phyloP scores from a whole-genome alignment of 2,113 vertebrate genomes.

The Choloepus hoffmanni region DNA sequence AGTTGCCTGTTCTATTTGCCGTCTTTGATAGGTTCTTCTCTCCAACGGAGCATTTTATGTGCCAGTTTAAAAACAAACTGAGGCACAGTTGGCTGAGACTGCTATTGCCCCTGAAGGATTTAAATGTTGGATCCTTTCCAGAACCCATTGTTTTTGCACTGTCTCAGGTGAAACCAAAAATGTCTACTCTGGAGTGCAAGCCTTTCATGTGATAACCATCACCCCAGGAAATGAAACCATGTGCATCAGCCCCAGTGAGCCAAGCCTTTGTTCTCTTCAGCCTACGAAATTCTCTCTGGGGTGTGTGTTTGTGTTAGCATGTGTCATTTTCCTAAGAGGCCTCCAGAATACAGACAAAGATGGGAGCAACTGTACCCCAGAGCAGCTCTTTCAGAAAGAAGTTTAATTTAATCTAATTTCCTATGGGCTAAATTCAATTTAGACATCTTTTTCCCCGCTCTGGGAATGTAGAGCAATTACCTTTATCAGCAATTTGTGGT shows the following conservation, averaged over 20 bases:
- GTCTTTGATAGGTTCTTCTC: conserved; percentile 67
- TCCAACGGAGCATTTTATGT: conserved; percentile 75
- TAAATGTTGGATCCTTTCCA: conserved; percentile 87
- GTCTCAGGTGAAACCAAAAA: conserved; percentile 90
- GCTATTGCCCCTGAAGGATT: conserved; percentile 86
- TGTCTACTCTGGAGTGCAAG: conserved; percentile 87
- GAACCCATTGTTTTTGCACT: conserved; percentile 88
- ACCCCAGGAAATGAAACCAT: conserved; percentile 90
- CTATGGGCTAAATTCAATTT: conserved; percentile 77
- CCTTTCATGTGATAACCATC: conserved; percentile 89
- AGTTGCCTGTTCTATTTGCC: conserved; percentile 47
- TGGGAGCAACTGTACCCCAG: conserved; percentile 73
- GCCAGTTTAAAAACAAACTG: conserved; percentile 79
- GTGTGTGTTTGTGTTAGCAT: conserved; percentile 50
- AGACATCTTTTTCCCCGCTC: conserved; percentile 63
- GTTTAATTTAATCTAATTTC: conserved; percentile 79
- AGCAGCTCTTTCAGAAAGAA: conserved; percentile 74
- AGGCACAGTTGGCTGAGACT: conserved; percentile 84
- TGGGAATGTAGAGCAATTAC: conserved; percentile 79
- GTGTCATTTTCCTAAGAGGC: conserved; percentile 77
- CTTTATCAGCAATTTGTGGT: conserved; percentile 81
- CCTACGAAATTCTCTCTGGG: conserved; percentile 79
- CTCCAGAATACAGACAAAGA: conserved; percentile 77
- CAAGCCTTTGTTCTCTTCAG: conserved; percentile 87
- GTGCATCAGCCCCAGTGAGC: conserved; percentile 86